Evolutionary conservation across 1,140 invertebrate genomes (phyloP).

Genomic region (Drosophila quadrilineata): DNA sequence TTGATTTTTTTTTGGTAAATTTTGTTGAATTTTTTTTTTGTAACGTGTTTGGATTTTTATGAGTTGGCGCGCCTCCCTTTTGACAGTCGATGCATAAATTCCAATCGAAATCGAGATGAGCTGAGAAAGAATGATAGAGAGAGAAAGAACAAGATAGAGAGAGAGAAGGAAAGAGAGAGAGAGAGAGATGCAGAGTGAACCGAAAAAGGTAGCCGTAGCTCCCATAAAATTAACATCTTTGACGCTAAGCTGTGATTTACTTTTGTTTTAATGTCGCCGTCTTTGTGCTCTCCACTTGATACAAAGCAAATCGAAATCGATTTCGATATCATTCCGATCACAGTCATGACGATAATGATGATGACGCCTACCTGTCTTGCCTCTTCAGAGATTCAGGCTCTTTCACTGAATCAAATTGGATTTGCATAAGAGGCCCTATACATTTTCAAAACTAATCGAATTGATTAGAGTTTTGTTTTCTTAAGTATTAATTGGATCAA

Average conservation of each 20-base stretch:
- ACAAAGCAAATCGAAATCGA: conserved; percentile 57
- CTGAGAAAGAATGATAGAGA: no score
- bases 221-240: conserved; percentile 77
- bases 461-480: no score
- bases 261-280: conserved; percentile 78
- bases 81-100: conserved; percentile 54
- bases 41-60: conserved; percentile 63
- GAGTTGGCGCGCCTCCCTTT: conserved; percentile 63
- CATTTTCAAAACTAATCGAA: conserved; percentile 7
- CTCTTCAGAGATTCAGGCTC: conserved; percentile 8
- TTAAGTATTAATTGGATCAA: no score
- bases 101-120: no score
- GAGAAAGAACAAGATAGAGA: conserved; percentile 2
- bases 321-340: conserved; percentile 45
- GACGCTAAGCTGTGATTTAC: conserved; percentile 80
- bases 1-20: neutral
- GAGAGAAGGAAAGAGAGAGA: neutral
- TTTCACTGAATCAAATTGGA: conserved; percentile 62
- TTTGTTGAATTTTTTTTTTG: conserved; percentile 28
- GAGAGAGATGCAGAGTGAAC: conserved; percentile 3
- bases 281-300: conserved; percentile 50
- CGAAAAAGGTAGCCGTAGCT: conserved; percentile 62
- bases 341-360: conserved; percentile 18
- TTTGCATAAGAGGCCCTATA: conserved; percentile 60
- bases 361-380: conserved; percentile 70